These are phyloP conservation scores for Philopotamus ludificatus DNA, from an alignment of 1,140 invertebrate species.

Conservation along the genomic window DNA sequence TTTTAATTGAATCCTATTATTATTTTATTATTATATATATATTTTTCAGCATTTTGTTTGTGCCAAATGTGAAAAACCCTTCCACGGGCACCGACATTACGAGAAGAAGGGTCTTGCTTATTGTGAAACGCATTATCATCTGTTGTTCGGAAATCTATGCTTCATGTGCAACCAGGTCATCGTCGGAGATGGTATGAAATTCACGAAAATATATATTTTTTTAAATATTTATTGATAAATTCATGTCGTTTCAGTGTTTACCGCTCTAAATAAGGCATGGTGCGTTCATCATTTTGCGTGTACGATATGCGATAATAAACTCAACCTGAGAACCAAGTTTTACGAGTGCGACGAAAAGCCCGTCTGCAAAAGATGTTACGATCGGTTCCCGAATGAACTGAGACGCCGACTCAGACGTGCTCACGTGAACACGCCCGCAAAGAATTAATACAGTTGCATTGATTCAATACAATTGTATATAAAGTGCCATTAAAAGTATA, in stretches of 20 bases:
- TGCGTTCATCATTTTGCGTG: constrained; percentile 99
- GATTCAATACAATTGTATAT: too few species aligned
- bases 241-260: constrained; percentile 78
- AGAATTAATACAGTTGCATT: too few species aligned
- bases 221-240: background rate
- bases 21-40: constrained; percentile 1
- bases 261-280: constrained; percentile 99
- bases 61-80: constrained; percentile 99
- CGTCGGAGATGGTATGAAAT: constrained; percentile 83
- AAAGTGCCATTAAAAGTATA: too few species aligned
- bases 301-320: constrained; percentile 94
- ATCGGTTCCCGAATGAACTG: constrained; percentile 93
- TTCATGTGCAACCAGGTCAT: constrained; percentile 99
- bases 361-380: constrained; percentile 98
- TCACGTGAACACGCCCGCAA: constrained; percentile 65
- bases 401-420: constrained; percentile 81
- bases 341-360: constrained; percentile 98
- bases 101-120: constrained; percentile 98
- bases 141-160: constrained; percentile 97
- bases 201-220: constrained; percentile 41
- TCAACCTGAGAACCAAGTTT: constrained; percentile 99
- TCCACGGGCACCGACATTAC: constrained; percentile 97
- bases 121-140: constrained; percentile 99
- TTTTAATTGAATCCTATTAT: background rate
- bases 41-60: constrained; percentile 92